Evolutionary conservation across 2,888 invertebrate species (phyloP).

Genomic region (Netelia fuscicornis): DNA sequence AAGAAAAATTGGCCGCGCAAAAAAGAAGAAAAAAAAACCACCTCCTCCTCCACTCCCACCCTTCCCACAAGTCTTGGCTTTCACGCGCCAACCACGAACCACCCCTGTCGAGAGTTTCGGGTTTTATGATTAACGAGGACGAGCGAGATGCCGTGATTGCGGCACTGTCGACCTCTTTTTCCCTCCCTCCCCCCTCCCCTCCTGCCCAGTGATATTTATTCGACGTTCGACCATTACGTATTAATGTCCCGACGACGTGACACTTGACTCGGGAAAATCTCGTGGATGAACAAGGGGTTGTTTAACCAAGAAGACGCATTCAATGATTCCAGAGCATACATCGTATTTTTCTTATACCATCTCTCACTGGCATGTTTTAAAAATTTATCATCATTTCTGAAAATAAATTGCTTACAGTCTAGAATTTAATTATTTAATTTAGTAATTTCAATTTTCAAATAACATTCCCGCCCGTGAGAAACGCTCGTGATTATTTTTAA

Average conservation of each 20-base stretch:
- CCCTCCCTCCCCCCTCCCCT: too few relatives aligned
- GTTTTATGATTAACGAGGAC: slow-evolving; percentile 59
- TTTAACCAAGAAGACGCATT: too few relatives aligned
- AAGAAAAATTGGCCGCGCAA: slow-evolving; percentile 64
- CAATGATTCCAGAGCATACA: too few relatives aligned
- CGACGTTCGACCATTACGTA: slow-evolving; percentile 1
- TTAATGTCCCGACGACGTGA: slow-evolving; percentile 8
- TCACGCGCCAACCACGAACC: neutral
- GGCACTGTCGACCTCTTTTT: slow-evolving; percentile 3
- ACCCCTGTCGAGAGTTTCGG: slow-evolving; percentile 28
- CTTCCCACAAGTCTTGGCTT: slow-evolving; percentile 23
- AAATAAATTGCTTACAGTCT: too few relatives aligned
- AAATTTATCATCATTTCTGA: too few relatives aligned
- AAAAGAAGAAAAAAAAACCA: slow-evolving; percentile 46
- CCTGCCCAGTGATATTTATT: neutral
- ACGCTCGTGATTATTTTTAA: slow-evolving; percentile 3
- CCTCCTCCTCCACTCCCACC: neutral
- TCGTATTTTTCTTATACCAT: too few relatives aligned
- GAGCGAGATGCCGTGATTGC: slow-evolving; percentile 11
- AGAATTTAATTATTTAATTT: too few relatives aligned
- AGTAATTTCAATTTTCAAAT: too few relatives aligned
- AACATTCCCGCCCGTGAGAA: neutral
- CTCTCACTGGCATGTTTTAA: too few relatives aligned
- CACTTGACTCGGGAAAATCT: slow-evolving; percentile 1
- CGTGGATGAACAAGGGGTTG: neutral